A percentile compares a stretch with the other conserved stretches of the same genome.
These are phyloP conservation scores for Bos indicus DNA, from an alignment of 2,113 vertebrate species.

Conservation along the genomic window DNA sequence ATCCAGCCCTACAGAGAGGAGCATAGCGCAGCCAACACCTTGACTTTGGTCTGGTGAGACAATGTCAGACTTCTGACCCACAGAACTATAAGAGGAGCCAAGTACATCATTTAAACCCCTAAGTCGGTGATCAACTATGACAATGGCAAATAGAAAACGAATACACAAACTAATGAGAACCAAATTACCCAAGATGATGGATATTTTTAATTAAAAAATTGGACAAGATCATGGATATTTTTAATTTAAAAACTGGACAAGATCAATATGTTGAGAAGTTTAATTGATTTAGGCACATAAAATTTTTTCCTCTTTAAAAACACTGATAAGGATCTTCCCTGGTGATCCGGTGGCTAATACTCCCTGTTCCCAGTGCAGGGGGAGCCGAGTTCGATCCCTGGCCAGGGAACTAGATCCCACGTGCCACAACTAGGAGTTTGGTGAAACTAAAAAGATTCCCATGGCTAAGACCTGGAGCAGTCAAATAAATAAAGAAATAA, in stretches of 20 bases:
- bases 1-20: background rate
- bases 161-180: background rate
- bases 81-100: background rate
- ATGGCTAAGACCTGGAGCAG: background rate
- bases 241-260: background rate
- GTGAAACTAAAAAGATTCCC: background rate
- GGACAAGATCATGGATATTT: background rate
- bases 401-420: background rate
- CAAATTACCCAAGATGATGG: background rate
- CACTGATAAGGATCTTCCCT: background rate
- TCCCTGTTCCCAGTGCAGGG: too few species aligned
- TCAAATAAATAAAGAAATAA: background rate
- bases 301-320: background rate
- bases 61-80: background rate
- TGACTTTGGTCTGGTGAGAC: background rate
- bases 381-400: too few species aligned
- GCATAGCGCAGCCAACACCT: accelerated
- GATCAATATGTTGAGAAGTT: background rate
- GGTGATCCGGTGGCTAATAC: too few species aligned
- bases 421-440: background rate
- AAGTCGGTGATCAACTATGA: background rate
- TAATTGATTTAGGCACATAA: background rate
- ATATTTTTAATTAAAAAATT: background rate
- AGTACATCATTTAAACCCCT: background rate
- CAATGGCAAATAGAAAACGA: background rate